Evolutionary conservation across 2,113 vertebrate species (phyloP).

Genomic region (Ammodytes marinus): DNA sequence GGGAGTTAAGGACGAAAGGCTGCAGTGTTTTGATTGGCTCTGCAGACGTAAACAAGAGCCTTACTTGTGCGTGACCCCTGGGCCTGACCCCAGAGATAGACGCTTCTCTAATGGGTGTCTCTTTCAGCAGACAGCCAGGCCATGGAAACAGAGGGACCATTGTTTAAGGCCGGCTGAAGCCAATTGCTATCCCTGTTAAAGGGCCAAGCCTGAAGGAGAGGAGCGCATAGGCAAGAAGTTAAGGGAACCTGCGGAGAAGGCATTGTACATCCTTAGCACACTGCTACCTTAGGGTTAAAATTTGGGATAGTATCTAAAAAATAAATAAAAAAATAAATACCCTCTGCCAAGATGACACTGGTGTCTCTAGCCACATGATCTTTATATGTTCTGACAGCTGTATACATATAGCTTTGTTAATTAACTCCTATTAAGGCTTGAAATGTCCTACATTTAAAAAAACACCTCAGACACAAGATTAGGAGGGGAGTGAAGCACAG

Average conservation of each 20-base stretch:
- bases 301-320: constrained; percentile 18
- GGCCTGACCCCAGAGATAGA: constrained; percentile 86
- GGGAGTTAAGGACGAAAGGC: constrained; percentile 77
- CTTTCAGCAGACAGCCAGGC: constrained; percentile 80
- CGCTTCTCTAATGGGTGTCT: constrained; percentile 87
- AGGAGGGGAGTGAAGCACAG: constrained; percentile 27
- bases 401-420: constrained; percentile 49
- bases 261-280: constrained; percentile 41
- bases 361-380: constrained; percentile 31
- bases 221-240: constrained; percentile 24
- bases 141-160: constrained; percentile 83
- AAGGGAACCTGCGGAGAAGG: constrained; percentile 54
- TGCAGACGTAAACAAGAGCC: constrained; percentile 87
- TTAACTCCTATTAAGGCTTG: constrained; percentile 42
- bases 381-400: constrained; percentile 51
- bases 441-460: constrained; percentile 43
- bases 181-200: constrained; percentile 79
- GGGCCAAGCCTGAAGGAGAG: constrained; percentile 67
- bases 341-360: constrained; percentile 13
- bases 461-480: constrained; percentile 52
- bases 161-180: constrained; percentile 79
- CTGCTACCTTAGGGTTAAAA: constrained; percentile 31
- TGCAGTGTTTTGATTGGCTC: constrained; percentile 85
- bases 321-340: background rate
- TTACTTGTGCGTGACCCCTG: constrained; percentile 83